Percentiles rank a stretch among this genome's conserved stretches.
These are phyloP conservation scores for Macrochelys suwanniensis DNA, from an alignment of 2,797 vertebrate species.

Conservation along the genomic window DNA sequence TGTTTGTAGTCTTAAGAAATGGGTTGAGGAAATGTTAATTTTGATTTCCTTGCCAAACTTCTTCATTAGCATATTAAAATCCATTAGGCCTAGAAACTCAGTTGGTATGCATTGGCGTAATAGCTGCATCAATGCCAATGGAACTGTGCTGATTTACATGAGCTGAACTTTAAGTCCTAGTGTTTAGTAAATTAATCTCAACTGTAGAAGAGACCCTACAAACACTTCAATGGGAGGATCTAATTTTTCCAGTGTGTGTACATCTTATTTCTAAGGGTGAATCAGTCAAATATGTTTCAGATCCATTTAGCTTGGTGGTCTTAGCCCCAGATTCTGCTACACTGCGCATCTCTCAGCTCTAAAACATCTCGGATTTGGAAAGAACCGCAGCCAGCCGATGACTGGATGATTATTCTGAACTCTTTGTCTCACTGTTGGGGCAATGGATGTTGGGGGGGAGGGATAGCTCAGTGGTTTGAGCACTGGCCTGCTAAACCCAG, in stretches of 20 bases:
- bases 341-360: slow-evolving; percentile 1
- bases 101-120: not conserved
- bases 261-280: not conserved
- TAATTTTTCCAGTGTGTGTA: not conserved
- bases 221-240: not conserved
- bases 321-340: slow-evolving; percentile 20
- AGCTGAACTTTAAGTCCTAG: not conserved
- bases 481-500: too few relatives aligned
- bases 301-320: slow-evolving; percentile 5
- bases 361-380: not conserved
- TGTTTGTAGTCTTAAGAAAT: not conserved
- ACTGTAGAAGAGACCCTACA: not conserved
- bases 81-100: not conserved
- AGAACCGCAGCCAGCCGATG: not conserved
- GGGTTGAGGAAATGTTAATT: not conserved
- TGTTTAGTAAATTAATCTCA: not conserved
- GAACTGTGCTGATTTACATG: not conserved
- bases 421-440: not conserved
- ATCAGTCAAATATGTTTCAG: slow-evolving; percentile 27
- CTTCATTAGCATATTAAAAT: not conserved
- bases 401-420: not conserved
- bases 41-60: not conserved
- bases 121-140: not conserved
- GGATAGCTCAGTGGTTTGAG: too few relatives aligned
- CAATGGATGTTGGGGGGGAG: too few relatives aligned